Evolutionary conservation across 2,797 vertebrate genomes (phyloP), one percentile per base, ranked within the genome.

Genomic region (Ibycter americanus): DNA sequence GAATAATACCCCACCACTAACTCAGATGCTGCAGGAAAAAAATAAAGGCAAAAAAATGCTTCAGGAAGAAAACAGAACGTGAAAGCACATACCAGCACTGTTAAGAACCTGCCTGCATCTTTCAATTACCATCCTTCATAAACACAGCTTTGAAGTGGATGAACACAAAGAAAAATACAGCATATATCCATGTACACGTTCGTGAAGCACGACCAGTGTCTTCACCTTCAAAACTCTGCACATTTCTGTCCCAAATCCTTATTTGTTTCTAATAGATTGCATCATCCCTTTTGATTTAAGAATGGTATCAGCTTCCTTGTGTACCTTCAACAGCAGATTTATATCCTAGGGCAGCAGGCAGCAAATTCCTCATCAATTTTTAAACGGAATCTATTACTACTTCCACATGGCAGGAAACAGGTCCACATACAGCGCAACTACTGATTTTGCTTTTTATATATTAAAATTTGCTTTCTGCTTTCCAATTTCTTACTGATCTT

Each of bases 161-260:
- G 25, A 84, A 46, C 32, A 29, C 4, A 8, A 73, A 14, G 44
- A 73, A 62, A 87, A 80, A 94, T 13, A 85, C 14, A 58, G 17
- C 32, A 11, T 6, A 54, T 0, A 1, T n/a, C 4, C 4, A 3
- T 12, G 12, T 17, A 2, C 17, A 32, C 1, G 1, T n/a, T 34
- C 17, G 3, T 11, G 4, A 66, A 82, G 12, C 8, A 59, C 0
- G 2, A 77, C 4, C 49, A 58, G 31, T 9, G 6, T 34, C 27
- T 38, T 77, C 63, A 47, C 15, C 32, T 82, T 62, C 21, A 84
- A 44, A 82, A 17, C 17, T 34, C 61, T 73, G 46, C 31, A 36
- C 12, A 55, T 15, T 23, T 52, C 46, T 66, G 25, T 26, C 20
- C 25, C 44, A 90, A 82, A 82, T 20, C 51, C 36, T 76, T 78